These are phyloP conservation scores for Hucho hucho DNA, from an alignment of 2,113 vertebrate species.

Conservation along the genomic window DNA sequence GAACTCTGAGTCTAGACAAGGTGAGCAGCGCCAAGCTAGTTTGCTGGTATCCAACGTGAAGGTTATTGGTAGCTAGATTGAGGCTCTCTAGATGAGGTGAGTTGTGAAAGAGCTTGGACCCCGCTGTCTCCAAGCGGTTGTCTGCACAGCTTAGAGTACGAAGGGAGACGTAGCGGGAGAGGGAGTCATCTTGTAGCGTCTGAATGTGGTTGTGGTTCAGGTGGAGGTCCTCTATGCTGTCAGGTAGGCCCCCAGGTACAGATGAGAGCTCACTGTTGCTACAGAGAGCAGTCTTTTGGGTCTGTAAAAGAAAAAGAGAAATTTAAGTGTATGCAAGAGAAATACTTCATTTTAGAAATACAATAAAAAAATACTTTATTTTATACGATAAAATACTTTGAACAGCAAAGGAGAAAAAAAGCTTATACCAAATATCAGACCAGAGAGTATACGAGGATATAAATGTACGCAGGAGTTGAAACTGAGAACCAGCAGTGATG, in stretches of 20 bases:
- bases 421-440: no score
- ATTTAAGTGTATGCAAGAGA: no score
- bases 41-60: constrained; percentile 71
- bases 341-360: no score
- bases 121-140: constrained; percentile 74
- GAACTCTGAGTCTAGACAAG: constrained; percentile 63
- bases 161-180: constrained; percentile 75
- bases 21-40: constrained; percentile 74
- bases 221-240: constrained; percentile 71
- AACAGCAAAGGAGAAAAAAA: no score
- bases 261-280: constrained; percentile 64
- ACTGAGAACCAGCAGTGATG: no score
- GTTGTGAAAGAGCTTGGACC: constrained; percentile 67
- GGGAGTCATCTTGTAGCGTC: constrained; percentile 72
- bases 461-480: no score
- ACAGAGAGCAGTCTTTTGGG: constrained; percentile 72
- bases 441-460: no score
- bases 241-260: constrained; percentile 72
- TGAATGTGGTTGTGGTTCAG: constrained; percentile 83
- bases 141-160: constrained; percentile 74
- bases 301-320: constrained; percentile 62
- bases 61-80: constrained; percentile 80
- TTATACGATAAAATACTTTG: no score
- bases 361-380: no score
- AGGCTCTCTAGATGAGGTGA: constrained; percentile 72